Evolutionary conservation across 2,113 vertebrate species (phyloP), one percentile per base, ranked within the genome.

Genomic region (Ochotona curzoniae): DNA sequence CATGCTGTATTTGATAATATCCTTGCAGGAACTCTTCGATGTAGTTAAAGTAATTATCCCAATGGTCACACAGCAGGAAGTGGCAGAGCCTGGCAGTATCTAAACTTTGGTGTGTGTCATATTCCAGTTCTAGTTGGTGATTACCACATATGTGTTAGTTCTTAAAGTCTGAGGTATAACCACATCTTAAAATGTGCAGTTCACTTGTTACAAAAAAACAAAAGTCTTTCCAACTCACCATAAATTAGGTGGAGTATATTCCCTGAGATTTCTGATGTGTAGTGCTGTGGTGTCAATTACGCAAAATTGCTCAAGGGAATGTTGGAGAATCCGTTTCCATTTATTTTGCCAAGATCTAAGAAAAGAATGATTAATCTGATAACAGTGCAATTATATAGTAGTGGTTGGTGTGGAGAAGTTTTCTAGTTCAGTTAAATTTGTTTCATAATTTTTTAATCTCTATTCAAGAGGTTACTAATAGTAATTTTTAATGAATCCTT

Each of bases 381-480:
- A 69, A 7, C 63, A 54, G 35, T 54, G 8, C 11, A 88, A 74
- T 74, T 84, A 32, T 30, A 84, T 61, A 63, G 17, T 11, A 60
- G 9, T 44, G 26, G 13, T 38, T 23, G 7, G 10, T 35, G 54
- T 38, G 23, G 26, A 81, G 11, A 32, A 2, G 3, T 35, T 7
- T 90, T 81, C 17, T 75, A 30, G 60, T 64, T 89, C 82, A 85
- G 35, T 15, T 75, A 57, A 76, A 64, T 71, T 32, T 81, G 49
- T 87, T 89, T 92, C 63, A 76, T 67, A 73, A 57, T 32, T 82
- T 76, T 79, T 94, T 67, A n/a, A 91, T 44, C 44, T 47, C 32
- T 35, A 74, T 18, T 71, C 28, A 49, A 96, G 70, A 67, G 13
- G 54, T 9, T 60, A 15, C 49, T 49, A 84, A 49, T 32, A 21